Evolutionary conservation across 2,888 invertebrate genomes (phyloP).

Genomic region (Drosophila engyochracea): DNA sequence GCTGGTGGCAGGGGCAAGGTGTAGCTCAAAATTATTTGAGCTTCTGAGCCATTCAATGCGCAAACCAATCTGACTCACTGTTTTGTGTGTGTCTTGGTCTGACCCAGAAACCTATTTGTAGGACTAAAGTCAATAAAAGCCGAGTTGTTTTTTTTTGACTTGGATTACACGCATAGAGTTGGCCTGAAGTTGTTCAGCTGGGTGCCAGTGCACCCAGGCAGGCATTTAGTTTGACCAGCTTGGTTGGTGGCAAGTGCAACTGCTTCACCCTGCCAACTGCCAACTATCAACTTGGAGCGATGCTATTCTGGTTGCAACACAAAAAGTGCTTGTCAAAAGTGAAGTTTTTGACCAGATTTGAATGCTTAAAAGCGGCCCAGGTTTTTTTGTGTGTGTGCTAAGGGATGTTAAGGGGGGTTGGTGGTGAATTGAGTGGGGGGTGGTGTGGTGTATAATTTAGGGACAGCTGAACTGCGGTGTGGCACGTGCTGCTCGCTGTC

Average conservation of each 20-base stretch:
- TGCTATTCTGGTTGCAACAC: neutral
- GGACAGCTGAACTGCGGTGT: conserved; percentile 62
- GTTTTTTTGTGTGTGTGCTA: neutral
- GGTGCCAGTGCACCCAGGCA: conserved; percentile 29
- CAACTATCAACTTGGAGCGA: too few relatives aligned
- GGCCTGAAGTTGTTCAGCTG: conserved; percentile 17
- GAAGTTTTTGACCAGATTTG: conserved; percentile 63
- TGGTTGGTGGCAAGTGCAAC: neutral
- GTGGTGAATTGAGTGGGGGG: conserved; percentile 9
- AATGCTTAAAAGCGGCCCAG: conserved; percentile 44
- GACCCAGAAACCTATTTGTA: conserved; percentile 78
- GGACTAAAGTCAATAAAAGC: conserved; percentile 71
- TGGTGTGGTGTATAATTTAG: conserved; percentile 6
- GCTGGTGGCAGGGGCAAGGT: neutral
- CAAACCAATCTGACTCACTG: conserved; percentile 41
- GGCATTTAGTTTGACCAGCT: conserved; percentile 7
- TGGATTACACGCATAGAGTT: conserved; percentile 56
- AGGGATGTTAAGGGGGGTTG: neutral
- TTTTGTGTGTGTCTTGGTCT: conserved; percentile 39
- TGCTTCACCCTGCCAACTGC: neutral
- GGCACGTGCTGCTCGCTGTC: conserved; percentile 74
- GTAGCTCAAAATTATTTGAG: conserved; percentile 19
- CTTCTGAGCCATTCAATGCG: conserved; percentile 41
- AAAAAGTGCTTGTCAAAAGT: conserved; percentile 51
- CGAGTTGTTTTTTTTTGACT: conserved; percentile 18